phyloP scores from a whole-genome alignment of 2,113 vertebrate species.

The Gallinago media region DNA sequence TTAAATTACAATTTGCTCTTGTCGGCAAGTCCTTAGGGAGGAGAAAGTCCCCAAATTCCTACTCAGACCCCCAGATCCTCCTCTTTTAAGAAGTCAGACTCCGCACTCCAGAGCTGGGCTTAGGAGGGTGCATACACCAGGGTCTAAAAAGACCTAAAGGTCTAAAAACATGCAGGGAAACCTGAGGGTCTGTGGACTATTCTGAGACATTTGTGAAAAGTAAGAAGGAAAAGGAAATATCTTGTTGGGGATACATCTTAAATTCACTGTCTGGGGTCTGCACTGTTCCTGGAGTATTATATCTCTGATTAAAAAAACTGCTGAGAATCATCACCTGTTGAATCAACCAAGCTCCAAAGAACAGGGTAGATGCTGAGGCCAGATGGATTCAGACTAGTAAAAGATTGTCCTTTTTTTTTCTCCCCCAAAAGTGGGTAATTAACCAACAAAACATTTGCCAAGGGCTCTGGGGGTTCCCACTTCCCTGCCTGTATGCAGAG shows the following conservation, averaged over 20 bases:
- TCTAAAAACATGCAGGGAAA: neutral
- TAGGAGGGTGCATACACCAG: neutral
- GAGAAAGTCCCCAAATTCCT: neutral
- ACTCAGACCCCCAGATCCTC: neutral
- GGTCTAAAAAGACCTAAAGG: neutral
- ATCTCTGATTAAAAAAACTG: neutral
- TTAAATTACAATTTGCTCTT: neutral
- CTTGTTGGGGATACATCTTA: rapidly evolving
- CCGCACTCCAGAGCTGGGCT: neutral
- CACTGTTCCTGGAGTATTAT: neutral
- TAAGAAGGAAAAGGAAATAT: neutral
- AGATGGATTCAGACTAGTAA: neutral
- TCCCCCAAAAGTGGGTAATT: neutral
- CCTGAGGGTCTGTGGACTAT: neutral
- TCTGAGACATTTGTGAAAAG: neutral
- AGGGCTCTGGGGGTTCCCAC: neutral
- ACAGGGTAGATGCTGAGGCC: neutral
- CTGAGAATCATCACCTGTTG: neutral
- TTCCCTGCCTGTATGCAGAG: neutral
- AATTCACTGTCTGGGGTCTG: neutral
- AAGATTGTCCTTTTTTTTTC: rapidly evolving
- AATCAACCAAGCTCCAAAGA: neutral
- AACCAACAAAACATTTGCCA: neutral
- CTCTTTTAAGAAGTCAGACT: neutral
- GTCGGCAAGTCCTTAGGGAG: neutral